These are phyloP conservation scores for Clunio marinus DNA, from an alignment of 2,888 invertebrate genomes.

Conservation along the genomic window DNA sequence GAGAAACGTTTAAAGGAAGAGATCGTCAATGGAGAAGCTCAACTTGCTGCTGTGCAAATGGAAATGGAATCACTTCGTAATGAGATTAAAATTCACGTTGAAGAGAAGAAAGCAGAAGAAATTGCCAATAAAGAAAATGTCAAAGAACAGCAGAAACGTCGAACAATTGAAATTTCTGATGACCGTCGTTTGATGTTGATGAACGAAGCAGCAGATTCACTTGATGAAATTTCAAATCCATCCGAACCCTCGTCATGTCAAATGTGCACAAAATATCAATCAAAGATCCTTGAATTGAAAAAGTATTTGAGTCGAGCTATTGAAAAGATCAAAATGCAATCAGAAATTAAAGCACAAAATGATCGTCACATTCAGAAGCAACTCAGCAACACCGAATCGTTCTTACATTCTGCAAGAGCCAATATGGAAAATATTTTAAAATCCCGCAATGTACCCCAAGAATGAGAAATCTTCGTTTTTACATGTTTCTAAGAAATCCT, in stretches of 20 bases:
- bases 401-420: not conserved
- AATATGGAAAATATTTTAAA: conserved; percentile 23
- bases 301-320: not conserved
- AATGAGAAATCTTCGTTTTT: not conserved
- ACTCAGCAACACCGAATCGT: not conserved
- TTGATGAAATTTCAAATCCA: not conserved
- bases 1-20: not conserved
- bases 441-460: not conserved
- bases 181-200: not conserved
- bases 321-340: conserved; percentile 9
- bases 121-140: not conserved
- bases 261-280: conserved; percentile 3
- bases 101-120: not conserved
- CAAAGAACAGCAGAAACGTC: not conserved
- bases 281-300: not conserved
- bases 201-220: not conserved
- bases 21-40: not conserved
- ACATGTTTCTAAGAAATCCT: not conserved
- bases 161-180: conserved; percentile 2
- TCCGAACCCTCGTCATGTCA: not conserved
- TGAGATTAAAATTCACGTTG: no score
- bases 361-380: conserved; percentile 12
- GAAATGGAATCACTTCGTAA: not conserved
- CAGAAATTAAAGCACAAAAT: not conserved
- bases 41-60: not conserved